Conservation (phyloP, 30 jellyfish, hydroid and myxozoan species). For the Calvadosia cruxmelitensis region DNA sequence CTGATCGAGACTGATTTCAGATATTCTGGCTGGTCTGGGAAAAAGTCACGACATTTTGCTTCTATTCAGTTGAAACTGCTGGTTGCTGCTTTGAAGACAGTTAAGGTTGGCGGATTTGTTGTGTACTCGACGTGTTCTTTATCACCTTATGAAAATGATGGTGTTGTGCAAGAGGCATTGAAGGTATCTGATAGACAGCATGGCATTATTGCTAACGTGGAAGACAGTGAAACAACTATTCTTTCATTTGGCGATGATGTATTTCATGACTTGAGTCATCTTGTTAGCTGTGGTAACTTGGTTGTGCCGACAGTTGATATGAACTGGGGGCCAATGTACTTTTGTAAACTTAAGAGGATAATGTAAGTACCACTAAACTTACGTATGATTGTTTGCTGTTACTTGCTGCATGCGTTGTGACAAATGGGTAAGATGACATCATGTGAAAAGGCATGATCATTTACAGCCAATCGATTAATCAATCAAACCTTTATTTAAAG, state of each 20-base stretch:
- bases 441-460: too few species aligned
- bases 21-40: constrained; percentile 58
- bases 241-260: constrained; percentile 1
- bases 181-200: not conserved
- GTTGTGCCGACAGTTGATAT: constrained; percentile 20
- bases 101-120: constrained; percentile 47
- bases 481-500: too few species aligned
- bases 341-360: constrained; percentile 14
- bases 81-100: constrained; percentile 39
- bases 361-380: not conserved
- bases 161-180: constrained; percentile 18
- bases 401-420: too few species aligned
- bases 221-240: not conserved
- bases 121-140: constrained; percentile 70
- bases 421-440: too few species aligned
- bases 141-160: constrained; percentile 59
- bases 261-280: constrained; percentile 1
- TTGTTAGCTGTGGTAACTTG: constrained; percentile 15
- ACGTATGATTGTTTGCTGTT: not conserved
- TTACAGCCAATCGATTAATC: too few species aligned
- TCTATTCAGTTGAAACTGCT: constrained; percentile 44
- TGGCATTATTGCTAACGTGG: constrained; percentile 1
- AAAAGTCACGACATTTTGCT: constrained; percentile 32
- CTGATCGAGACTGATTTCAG: constrained; percentile 41
- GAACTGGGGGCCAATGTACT: constrained; percentile 85